Conservation (phyloP, 1,140 invertebrate genomes). For the Neelides sp. region DNA sequence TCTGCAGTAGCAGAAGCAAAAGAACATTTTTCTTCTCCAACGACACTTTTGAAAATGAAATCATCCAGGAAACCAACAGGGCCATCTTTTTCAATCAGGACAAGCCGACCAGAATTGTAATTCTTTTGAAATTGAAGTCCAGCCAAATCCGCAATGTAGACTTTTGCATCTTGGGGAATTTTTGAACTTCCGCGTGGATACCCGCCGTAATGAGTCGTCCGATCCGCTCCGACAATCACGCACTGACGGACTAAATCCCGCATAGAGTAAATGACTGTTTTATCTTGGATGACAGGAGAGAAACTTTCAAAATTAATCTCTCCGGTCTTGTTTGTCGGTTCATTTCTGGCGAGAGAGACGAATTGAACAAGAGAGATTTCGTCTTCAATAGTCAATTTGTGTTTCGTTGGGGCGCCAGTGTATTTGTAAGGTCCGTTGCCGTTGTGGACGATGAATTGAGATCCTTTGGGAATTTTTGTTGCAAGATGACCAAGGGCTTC, state of each 20-base stretch:
- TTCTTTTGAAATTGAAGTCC: constrained; percentile 16
- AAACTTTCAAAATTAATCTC: constrained; percentile 10
- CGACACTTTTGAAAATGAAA: constrained; percentile 19
- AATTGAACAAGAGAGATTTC: not conserved
- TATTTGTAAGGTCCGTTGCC: too few relatives aligned
- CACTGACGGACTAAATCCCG: constrained; percentile 14
- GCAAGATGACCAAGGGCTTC: constrained; percentile 7
- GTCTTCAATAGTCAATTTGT: constrained; percentile 6
- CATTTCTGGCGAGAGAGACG: constrained; percentile 8
- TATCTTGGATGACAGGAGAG: constrained; percentile 1
- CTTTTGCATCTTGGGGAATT: not conserved
- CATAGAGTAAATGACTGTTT: constrained; percentile 6
- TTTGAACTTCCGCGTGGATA: not conserved
- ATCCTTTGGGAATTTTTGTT: not conserved
- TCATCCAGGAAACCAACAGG: constrained; percentile 13
- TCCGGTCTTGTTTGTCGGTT: constrained; percentile 6
- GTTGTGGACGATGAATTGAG: not conserved
- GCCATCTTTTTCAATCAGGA: constrained; percentile 4
- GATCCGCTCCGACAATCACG: constrained; percentile 9
- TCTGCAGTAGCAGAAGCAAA: not conserved
- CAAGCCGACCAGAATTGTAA: constrained; percentile 14
- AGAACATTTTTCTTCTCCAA: constrained; percentile 13
- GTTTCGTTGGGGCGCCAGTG: not conserved
- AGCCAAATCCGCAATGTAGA: constrained; percentile 14
- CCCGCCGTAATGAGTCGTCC: constrained; percentile 7